Conservation (phyloP, 2,888 invertebrate species). For the Heteromyza rotundicornis region DNA sequence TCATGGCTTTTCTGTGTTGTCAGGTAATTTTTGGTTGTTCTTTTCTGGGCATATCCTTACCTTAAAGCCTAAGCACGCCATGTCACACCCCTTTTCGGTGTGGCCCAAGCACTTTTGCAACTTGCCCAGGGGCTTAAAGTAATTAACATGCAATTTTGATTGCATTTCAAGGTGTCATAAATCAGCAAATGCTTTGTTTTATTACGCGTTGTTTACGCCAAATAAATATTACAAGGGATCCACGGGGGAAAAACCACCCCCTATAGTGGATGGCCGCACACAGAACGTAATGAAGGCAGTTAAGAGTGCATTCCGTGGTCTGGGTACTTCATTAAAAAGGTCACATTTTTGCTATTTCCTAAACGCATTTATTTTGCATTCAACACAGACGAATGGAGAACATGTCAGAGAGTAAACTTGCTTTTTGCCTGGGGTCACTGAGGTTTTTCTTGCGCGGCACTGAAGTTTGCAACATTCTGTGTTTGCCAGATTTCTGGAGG, state of each 20-base stretch:
- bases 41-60: not conserved
- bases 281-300: not conserved
- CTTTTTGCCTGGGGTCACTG: no score
- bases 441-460: no score
- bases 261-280: not conserved
- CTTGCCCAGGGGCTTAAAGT: slow-evolving; percentile 26
- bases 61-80: not conserved
- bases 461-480: no score
- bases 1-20: not conserved
- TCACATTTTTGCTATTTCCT: slow-evolving; percentile 46
- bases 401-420: no score
- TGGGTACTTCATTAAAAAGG: slow-evolving; percentile 38
- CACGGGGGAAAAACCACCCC: not conserved
- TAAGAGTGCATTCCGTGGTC: not conserved
- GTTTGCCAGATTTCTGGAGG: slow-evolving; percentile 14
- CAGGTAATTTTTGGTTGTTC: not conserved
- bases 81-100: not conserved
- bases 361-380: slow-evolving; percentile 39
- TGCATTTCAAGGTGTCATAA: slow-evolving; percentile 48
- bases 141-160: slow-evolving; percentile 51
- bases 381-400: no score
- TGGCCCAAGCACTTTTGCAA: not conserved
- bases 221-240: slow-evolving; percentile 16
- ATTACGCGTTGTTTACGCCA: slow-evolving; percentile 22
- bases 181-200: slow-evolving; percentile 40